phyloP scores from a whole-genome alignment of 1,140 invertebrate genomes.

The Aleiodes sp. region DNA sequence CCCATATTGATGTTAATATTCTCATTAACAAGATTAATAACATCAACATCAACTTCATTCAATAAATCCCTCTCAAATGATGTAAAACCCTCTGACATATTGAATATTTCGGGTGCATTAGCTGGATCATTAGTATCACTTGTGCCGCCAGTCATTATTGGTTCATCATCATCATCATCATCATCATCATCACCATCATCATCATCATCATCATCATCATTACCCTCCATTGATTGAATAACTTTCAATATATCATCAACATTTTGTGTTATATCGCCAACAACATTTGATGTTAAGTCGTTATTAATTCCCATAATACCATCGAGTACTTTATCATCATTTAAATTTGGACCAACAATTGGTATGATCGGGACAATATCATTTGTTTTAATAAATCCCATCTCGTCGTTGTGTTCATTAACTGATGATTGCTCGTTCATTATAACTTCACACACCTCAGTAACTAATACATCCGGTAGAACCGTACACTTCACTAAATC shows the following conservation, averaged over 20 bases:
- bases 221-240: constrained; percentile 73
- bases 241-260: constrained; percentile 73
- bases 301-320: constrained; percentile 41
- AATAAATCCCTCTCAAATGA: constrained; percentile 70
- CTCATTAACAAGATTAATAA: constrained; percentile 70
- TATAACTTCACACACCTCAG: constrained; percentile 50
- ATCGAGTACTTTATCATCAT: constrained; percentile 59
- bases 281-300: constrained; percentile 49
- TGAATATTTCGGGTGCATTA: constrained; percentile 68
- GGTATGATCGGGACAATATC: constrained; percentile 31
- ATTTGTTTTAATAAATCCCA: constrained; percentile 69
- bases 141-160: neutral
- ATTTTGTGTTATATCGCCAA: constrained; percentile 68
- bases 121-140: constrained; percentile 35
- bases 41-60: constrained; percentile 68
- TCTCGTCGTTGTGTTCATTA: constrained; percentile 65
- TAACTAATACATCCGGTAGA: constrained; percentile 25
- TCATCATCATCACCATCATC: constrained; percentile 51
- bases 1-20: constrained; percentile 60
- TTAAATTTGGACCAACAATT: constrained; percentile 55
- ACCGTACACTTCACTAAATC: constrained; percentile 59
- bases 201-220: constrained; percentile 46
- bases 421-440: constrained; percentile 53
- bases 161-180: constrained; percentile 32
- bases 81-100: constrained; percentile 63